Evolutionary conservation across 2,888 invertebrate species (phyloP), one percentile per base, ranked within the genome.

Genomic region (Coelinius sp.): DNA sequence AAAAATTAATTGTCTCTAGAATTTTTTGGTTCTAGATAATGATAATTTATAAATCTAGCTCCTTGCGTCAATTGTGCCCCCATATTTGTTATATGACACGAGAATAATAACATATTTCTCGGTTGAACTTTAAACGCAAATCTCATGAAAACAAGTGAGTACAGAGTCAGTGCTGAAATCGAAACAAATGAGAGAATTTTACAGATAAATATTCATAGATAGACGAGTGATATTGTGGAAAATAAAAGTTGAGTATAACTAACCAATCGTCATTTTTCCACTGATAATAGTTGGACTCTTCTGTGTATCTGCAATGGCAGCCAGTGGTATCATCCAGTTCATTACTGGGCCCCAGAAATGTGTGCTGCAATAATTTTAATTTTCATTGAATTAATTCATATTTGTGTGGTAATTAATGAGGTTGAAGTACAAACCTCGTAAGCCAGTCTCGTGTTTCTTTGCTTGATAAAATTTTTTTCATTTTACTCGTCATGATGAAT

Each of bases 301-400:
- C 79, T 92, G 92, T 73, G 93, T 92, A 88, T 99, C 99, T 73
- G 95, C 93, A 73, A 99, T 90, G 6, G 98, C 97, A 62, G 99
- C 98, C 79, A 99, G 84, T 12, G 99, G 99, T 83, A 99, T 95
- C 24, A 97, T 97, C 99, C 99, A 99, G 88, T 99, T 99, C 53
- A 98, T 97, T 65, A 97, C 93, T 70, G 98, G 98, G 41, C 98
- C 98, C 98, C 98, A 98, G 89, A 98, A 98, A 89, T 98, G 98
- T 75, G 96, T 95, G 89, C 96, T 96, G 88, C 59, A 90, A 22
- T 44, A 22, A 25, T 24, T 24, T 56, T 38, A 20, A 41, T 67
- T 22, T 44, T 59, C 27, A 64, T 38, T 65, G 68, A 68, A 73
- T 46, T 64, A 31, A 59, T 52, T 14, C 14, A 20, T 52, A 31